Conservation (phyloP, 2,888 invertebrate genomes). For the Drosophila melanosoma region DNA sequence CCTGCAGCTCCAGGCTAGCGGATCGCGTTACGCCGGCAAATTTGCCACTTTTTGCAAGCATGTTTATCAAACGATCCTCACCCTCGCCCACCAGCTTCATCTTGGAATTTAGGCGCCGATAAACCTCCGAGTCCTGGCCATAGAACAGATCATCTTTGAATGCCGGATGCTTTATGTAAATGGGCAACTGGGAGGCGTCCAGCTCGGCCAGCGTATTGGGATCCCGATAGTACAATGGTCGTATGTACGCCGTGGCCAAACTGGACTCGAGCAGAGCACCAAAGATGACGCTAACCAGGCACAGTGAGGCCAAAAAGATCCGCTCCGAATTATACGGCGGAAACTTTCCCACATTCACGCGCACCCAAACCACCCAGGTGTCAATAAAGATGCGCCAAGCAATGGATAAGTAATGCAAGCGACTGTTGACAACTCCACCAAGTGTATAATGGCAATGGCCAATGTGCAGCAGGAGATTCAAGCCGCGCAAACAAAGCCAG, state of each 20-base stretch:
- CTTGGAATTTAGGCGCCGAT: conserved; percentile 76
- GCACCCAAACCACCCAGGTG: conserved; percentile 83
- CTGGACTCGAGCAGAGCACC: conserved; percentile 85
- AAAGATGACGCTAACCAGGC: conserved; percentile 84
- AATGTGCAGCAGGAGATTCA: conserved; percentile 65
- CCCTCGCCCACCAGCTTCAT: conserved; percentile 74
- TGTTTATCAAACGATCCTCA: conserved; percentile 73
- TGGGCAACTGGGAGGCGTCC: conserved; percentile 76
- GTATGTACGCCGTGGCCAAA: conserved; percentile 84
- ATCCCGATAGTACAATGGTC: conserved; percentile 84
- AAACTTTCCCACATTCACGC: conserved; percentile 80
- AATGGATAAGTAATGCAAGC: conserved; percentile 21
- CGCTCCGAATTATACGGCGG: conserved; percentile 83
- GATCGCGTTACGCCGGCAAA: conserved; percentile 82
- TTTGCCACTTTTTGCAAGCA: conserved; percentile 67
- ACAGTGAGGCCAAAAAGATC: conserved; percentile 83
- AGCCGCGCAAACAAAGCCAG: conserved; percentile 76
- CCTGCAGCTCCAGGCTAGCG: conserved; percentile 75
- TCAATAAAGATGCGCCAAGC: conserved; percentile 77
- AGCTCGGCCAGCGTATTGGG: conserved; percentile 83
- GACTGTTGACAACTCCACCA: neutral
- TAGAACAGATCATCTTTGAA: conserved; percentile 84
- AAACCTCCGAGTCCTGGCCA: conserved; percentile 80
- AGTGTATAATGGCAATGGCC: neutral
- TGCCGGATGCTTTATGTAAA: conserved; percentile 83